Conservation (phyloP, 2,797 vertebrate species). For the Arvicola amphibius region DNA sequence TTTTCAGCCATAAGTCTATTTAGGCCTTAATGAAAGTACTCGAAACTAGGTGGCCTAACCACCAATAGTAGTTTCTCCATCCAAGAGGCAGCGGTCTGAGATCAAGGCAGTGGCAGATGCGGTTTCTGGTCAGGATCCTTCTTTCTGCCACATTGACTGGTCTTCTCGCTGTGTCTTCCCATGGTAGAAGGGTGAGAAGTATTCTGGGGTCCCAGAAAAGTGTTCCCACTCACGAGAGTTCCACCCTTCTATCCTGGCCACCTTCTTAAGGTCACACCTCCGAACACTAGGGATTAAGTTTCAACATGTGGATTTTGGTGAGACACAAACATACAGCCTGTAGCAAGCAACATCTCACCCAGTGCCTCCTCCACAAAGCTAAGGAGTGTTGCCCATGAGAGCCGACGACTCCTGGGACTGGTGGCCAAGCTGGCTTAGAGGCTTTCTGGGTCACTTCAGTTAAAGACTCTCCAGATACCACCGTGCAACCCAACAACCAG, state of each 20-base stretch:
- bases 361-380: neutral
- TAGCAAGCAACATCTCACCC: neutral
- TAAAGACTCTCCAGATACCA: neutral
- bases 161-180: neutral
- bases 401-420: neutral
- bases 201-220: neutral
- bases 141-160: no score
- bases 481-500: no score
- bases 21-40: neutral
- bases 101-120: neutral
- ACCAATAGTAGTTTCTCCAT: neutral
- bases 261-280: neutral
- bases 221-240: neutral
- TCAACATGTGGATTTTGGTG: neutral
- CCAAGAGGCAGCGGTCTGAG: neutral
- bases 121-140: neutral
- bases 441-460: neutral
- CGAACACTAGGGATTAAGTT: neutral
- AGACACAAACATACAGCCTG: no score
- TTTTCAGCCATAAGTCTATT: neutral
- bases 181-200: neutral
- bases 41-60: no score
- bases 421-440: neutral
- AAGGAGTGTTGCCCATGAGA: neutral
- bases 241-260: neutral